Percentiles rank a stretch among this genome's conserved stretches.
phyloP scores from a whole-genome alignment of 1,140 invertebrate genomes.

The Papilio aristodemus region DNA sequence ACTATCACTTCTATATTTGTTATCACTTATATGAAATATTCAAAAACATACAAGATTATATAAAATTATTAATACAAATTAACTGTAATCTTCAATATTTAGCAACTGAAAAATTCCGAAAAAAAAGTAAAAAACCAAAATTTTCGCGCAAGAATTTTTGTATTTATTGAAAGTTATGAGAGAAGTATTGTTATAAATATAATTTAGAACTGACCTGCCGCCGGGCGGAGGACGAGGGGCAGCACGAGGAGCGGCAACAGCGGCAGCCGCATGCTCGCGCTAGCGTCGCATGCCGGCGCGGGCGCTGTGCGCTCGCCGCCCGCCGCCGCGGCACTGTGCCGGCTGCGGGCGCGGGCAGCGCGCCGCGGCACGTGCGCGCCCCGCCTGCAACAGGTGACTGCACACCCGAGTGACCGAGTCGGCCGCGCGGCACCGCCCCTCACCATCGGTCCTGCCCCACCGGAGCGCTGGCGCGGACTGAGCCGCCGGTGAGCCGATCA shows the following conservation, averaged over 20 bases:
- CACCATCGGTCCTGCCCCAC: conserved; percentile 56
- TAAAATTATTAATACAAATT: too few species aligned
- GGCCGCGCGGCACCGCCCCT: conserved; percentile 35
- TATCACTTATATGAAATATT: not conserved
- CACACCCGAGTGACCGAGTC: conserved; percentile 41
- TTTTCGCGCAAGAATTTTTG: not conserved
- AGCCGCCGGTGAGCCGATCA: conserved; percentile 48
- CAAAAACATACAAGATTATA: not conserved
- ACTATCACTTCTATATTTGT: not conserved
- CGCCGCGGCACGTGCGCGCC: conserved; percentile 39
- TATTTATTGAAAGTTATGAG: not conserved
- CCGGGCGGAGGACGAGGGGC: conserved; percentile 73
- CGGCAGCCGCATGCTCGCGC: conserved; percentile 69
- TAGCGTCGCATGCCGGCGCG: conserved; percentile 70
- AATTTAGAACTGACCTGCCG: conserved; percentile 58
- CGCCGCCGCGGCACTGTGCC: conserved; percentile 54
- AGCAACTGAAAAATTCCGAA: too few species aligned
- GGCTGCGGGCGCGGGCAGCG: conserved; percentile 37
- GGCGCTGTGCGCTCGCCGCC: conserved; percentile 58
- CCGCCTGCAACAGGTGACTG: conserved; percentile 46
- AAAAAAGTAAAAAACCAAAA: too few species aligned
- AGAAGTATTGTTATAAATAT: conserved; percentile 6
- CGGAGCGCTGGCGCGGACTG: conserved; percentile 67
- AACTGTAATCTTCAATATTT: too few species aligned
- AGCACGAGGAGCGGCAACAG: conserved; percentile 73